A percentile compares a stretch with the other conserved stretches of the same genome.
Conservation (phyloP, 2,888 invertebrate genomes). For the Heliconius ethilla region DNA sequence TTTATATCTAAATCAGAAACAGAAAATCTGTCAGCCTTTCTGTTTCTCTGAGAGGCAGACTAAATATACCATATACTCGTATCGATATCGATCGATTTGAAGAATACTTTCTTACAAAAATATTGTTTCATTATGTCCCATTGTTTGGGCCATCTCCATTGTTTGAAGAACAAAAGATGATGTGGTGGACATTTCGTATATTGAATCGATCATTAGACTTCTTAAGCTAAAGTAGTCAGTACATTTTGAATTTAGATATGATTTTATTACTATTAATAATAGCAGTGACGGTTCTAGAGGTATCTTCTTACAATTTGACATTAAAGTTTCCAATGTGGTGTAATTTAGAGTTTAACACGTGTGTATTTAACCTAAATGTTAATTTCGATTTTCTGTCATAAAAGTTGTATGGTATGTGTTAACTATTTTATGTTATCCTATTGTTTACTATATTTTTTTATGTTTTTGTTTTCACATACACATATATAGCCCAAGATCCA, state of each 20-base stretch:
- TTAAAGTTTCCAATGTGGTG: slow-evolving; percentile 55
- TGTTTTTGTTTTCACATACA: background rate
- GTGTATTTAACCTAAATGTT: slow-evolving; percentile 52
- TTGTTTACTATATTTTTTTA: background rate
- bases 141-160: slow-evolving; percentile 35
- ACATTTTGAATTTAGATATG: background rate
- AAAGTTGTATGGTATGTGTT: slow-evolving; percentile 49
- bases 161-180: slow-evolving; percentile 36
- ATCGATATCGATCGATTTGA: background rate
- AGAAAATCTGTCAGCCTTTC: too few relatives aligned
- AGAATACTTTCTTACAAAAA: slow-evolving; percentile 22
- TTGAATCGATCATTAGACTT: background rate
- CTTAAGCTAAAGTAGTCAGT: background rate
- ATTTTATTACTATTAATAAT: slow-evolving; percentile 46
- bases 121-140: slow-evolving; percentile 24
- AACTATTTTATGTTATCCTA: background rate
- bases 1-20: too few relatives aligned
- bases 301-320: slow-evolving; percentile 55
- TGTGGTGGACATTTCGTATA: slow-evolving; percentile 8
- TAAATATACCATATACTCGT: background rate
- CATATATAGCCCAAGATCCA: too few relatives aligned
- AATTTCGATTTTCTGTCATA: slow-evolving; percentile 51
- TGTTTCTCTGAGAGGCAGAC: too few relatives aligned
- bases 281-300: slow-evolving; percentile 52
- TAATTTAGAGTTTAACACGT: slow-evolving; percentile 48